phyloP scores from a whole-genome alignment of 2,797 vertebrate genomes.

The Pseudocheirus occidentalis region DNA sequence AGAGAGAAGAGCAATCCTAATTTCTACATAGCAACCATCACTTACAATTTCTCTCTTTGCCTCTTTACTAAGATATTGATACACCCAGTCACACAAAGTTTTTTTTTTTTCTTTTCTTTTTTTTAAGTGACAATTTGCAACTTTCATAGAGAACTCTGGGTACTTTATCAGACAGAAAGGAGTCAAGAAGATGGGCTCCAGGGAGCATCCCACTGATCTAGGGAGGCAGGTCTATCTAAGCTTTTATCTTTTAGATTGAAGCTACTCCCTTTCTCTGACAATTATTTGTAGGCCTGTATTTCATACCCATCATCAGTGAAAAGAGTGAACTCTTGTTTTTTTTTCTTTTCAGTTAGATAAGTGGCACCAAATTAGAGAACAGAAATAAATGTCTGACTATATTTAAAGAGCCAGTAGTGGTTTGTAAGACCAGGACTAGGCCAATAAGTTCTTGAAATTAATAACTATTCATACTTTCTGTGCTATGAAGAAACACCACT shows the following conservation, averaged over 20 bases:
- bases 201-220: constrained; percentile 73
- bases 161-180: constrained; percentile 68
- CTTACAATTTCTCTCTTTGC: constrained; percentile 16
- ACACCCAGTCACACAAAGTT: not conserved
- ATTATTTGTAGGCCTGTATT: constrained; percentile 80
- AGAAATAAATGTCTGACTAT: constrained; percentile 75
- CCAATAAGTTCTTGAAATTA: constrained; percentile 80
- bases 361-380: constrained; percentile 82
- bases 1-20: not conserved
- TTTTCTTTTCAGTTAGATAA: constrained; percentile 79
- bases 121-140: constrained; percentile 50
- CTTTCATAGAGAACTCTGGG: not conserved
- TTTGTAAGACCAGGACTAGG: constrained; percentile 71
- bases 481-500: constrained; percentile 83
- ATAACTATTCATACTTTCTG: constrained; percentile 81
- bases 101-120: not conserved
- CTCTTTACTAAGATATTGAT: not conserved
- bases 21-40: constrained; percentile 4
- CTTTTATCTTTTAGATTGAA: constrained; percentile 78
- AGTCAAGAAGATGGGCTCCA: constrained; percentile 67
- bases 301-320: constrained; percentile 80
- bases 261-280: constrained; percentile 73
- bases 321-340: constrained; percentile 70
- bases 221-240: constrained; percentile 73
- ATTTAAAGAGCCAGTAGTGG: constrained; percentile 80